Conservation (phyloP, 2,113 vertebrate genomes). For the Petromus typicus region DNA sequence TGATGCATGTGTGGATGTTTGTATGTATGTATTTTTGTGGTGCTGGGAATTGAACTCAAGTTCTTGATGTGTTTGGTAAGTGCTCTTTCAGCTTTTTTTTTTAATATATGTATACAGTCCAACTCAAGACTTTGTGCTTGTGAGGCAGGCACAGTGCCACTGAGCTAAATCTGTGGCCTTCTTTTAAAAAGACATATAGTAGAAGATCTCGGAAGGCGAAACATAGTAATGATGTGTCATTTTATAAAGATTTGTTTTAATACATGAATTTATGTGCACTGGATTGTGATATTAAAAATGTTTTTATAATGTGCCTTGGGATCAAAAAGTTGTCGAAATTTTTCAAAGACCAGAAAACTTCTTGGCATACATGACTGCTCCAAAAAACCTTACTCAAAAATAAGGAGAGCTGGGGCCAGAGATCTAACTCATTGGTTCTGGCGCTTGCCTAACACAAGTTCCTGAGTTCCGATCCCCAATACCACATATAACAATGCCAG, state of each 20-base stretch:
- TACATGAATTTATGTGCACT: neutral
- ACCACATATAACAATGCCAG: too few relatives aligned
- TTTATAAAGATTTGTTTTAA: conserved; percentile 44
- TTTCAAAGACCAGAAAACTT: neutral
- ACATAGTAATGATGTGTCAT: neutral
- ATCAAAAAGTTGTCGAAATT: conserved; percentile 36
- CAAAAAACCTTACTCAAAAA: conserved; percentile 34
- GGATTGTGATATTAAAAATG: neutral
- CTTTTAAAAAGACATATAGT: conserved; percentile 48
- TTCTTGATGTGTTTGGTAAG: neutral
- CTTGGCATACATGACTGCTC: conserved; percentile 7
- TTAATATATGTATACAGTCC: too few relatives aligned
- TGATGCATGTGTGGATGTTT: too few relatives aligned
- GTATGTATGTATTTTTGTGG: neutral
- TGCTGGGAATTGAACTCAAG: neutral
- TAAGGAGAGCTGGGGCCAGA: neutral
- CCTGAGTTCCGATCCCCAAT: too few relatives aligned
- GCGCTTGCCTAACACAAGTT: too few relatives aligned
- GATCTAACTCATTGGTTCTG: too few relatives aligned
- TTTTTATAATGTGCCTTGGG: conserved; percentile 8
- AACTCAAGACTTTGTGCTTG: too few relatives aligned
- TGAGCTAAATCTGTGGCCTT: neutral
- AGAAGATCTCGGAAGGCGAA: neutral
- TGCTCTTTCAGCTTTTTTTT: neutral
- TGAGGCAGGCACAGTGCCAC: too few relatives aligned